These are phyloP conservation scores for Yoshiicerus persimilis DNA, from an alignment of 1,140 invertebrate genomes.

Conservation along the genomic window DNA sequence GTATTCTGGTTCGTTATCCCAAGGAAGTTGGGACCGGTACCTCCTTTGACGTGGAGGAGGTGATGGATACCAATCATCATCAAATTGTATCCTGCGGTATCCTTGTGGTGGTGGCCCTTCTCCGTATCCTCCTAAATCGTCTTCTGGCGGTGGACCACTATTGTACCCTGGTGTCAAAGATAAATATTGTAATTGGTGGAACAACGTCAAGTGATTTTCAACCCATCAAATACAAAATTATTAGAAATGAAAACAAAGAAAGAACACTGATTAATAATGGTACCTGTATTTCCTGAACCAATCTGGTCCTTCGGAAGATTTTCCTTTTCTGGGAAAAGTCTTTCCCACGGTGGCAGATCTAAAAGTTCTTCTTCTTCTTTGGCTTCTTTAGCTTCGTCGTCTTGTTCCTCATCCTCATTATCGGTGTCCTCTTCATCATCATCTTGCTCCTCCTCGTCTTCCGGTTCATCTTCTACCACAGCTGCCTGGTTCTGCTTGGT, in stretches of 20 bases:
- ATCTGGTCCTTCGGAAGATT: background rate
- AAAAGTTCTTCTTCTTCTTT: background rate
- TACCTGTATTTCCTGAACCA: background rate
- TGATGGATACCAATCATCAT: background rate
- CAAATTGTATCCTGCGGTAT: background rate
- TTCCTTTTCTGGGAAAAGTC: background rate
- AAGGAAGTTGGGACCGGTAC: background rate
- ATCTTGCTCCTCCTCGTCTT: background rate
- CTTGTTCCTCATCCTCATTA: background rate
- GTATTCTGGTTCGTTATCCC: background rate
- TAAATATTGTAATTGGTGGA: background rate
- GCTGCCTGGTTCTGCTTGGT: background rate
- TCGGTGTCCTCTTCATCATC: background rate
- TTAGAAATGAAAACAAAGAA: too few species aligned
- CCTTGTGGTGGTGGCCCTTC: background rate
- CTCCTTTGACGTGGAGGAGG: background rate
- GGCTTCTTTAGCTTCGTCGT: background rate
- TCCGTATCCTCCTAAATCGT: background rate
- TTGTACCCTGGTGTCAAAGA: background rate
- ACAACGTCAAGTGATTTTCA: too few species aligned
- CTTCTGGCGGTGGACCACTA: background rate
- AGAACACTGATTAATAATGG: too few species aligned
- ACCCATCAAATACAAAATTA: too few species aligned
- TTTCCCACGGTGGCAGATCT: background rate
- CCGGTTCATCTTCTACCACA: background rate